A percentile compares a stretch with the other conserved stretches of the same genome.
These are phyloP conservation scores for Catocala nupta DNA, from an alignment of 2,888 invertebrate genomes.

Conservation along the genomic window DNA sequence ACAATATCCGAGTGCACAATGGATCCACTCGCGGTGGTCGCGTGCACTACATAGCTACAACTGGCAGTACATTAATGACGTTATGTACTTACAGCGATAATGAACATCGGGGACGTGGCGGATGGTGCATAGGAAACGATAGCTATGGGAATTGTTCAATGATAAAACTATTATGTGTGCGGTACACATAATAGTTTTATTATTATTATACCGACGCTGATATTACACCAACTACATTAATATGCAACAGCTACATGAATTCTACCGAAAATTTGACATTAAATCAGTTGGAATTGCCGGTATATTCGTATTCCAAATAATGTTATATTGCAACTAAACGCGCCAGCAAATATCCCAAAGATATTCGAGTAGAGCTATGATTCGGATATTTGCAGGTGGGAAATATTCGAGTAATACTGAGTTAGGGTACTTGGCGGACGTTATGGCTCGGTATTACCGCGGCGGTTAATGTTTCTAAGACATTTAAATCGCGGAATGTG, in stretches of 20 bases:
- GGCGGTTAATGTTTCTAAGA: slow-evolving; percentile 60
- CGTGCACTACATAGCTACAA: slow-evolving; percentile 29
- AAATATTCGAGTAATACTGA: slow-evolving; percentile 43
- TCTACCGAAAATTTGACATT: slow-evolving; percentile 4
- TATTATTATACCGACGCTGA: slow-evolving; percentile 23
- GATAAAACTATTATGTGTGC: no score
- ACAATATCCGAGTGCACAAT: slow-evolving; percentile 75
- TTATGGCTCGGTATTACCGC: slow-evolving; percentile 61
- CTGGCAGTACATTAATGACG: slow-evolving; percentile 25
- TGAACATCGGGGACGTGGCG: slow-evolving; percentile 42
- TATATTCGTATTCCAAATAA: slow-evolving; percentile 1
- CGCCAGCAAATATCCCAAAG: slow-evolving; percentile 37
- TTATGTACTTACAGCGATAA: slow-evolving; percentile 43
- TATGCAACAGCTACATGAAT: neutral
- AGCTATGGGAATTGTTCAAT: slow-evolving; percentile 45
- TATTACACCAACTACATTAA: slow-evolving; percentile 14
- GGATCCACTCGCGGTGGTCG: slow-evolving; percentile 60
- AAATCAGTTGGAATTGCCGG: neutral
- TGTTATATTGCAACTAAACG: slow-evolving; percentile 16
- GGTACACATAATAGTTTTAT: slow-evolving; percentile 31
- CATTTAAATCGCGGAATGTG: slow-evolving; percentile 70
- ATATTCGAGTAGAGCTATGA: slow-evolving; percentile 25
- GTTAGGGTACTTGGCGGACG: slow-evolving; percentile 39
- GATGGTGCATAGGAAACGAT: slow-evolving; percentile 49
- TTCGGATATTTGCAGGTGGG: neutral